A percentile compares a stretch with the other conserved stretches of the same genome.
Evolutionary conservation across 2,888 invertebrate species (phyloP).

Genomic region (Belgica antarctica): DNA sequence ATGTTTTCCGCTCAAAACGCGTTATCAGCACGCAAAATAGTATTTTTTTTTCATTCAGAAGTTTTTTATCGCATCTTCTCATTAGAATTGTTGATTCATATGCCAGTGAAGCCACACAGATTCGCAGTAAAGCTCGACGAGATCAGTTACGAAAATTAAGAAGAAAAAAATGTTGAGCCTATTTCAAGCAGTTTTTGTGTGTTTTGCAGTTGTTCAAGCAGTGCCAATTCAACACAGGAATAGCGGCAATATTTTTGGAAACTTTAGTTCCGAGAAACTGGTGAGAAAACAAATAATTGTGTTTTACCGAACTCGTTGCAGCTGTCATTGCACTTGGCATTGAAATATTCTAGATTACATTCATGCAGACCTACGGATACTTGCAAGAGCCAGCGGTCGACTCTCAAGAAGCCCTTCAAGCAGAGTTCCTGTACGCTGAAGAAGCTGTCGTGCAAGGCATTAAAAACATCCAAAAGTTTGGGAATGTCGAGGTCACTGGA

Average conservation of each 20-base stretch:
- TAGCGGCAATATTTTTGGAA: background rate
- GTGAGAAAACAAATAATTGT: background rate
- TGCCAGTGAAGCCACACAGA: background rate
- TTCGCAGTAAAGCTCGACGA: too few species aligned
- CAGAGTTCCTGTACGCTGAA: slow-evolving; percentile 64
- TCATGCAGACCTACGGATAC: slow-evolving; percentile 94
- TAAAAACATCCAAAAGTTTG: slow-evolving; percentile 68
- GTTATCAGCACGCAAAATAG: background rate
- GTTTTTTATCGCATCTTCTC: background rate
- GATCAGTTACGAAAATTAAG: too few species aligned
- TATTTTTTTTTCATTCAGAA: slow-evolving; percentile 9
- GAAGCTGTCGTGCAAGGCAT: slow-evolving; percentile 64
- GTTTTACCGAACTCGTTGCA: too few species aligned
- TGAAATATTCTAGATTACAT: slow-evolving; percentile 31
- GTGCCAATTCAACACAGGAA: too few species aligned
- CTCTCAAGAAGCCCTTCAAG: slow-evolving; percentile 70
- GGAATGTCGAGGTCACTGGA: slow-evolving; percentile 68
- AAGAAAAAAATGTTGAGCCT: too few species aligned
- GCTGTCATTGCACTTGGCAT: slow-evolving; percentile 28
- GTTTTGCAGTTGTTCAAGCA: too few species aligned
- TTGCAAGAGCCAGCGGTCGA: slow-evolving; percentile 84
- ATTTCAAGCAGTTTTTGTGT: too few species aligned
- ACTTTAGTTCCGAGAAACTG: background rate
- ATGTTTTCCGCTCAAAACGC: too few species aligned
- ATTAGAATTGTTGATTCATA: background rate